Evolutionary conservation across 1,140 invertebrate genomes (phyloP), one percentile per base, ranked within the genome.

Genomic region (Tetramorium parvispinum): DNA sequence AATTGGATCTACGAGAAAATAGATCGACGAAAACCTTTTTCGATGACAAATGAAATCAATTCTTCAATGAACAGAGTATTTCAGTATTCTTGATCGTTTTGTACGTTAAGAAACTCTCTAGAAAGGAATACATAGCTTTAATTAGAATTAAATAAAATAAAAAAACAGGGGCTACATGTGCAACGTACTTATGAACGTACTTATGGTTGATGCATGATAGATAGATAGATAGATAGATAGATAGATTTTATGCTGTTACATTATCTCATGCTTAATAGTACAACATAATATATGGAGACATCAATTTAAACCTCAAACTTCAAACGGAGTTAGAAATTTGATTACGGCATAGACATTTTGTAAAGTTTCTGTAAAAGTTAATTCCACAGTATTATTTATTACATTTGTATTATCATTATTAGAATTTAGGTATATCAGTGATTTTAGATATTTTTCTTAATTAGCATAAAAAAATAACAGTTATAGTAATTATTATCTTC

Each of bases 1-100:
- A 79, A 79, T 43, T 68, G 46, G 21, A 79, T 79, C 49, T n/a
- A n/a, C 32, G 21, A 51, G 27, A 51, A 68, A 79, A 68, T 79
- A 40, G 57, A 78, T 16, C 21, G n/a, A 27, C 21, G 27, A 53
- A 40, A 75, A 75, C 11, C 51, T 75, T 87, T 73, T 53, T 43
- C 27, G 13, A 49, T 51, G 32, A 40, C 13, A 65, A 87, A 66
- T 65, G 5, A 21, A 37, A 66, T 65, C 51, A 37, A 43, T 51
- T 61, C 24, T 70, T 86, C 16, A 11, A 32, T 49, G 4, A 87
- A 86, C 46, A 1, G 16, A 51, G 24, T 21, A 43, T 46, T 51
- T 10, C 18, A 7, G 32, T 21, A 37, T 40, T 63, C 24, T 18
- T 24, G 32, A 27, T 27, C 40, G 21, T 70, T 51, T n/a, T 18